A percentile compares a stretch with the other conserved stretches of the same genome.
These are phyloP conservation scores for Rhynchomys soricoides DNA, from an alignment of 2,113 vertebrate genomes.

Conservation along the genomic window DNA sequence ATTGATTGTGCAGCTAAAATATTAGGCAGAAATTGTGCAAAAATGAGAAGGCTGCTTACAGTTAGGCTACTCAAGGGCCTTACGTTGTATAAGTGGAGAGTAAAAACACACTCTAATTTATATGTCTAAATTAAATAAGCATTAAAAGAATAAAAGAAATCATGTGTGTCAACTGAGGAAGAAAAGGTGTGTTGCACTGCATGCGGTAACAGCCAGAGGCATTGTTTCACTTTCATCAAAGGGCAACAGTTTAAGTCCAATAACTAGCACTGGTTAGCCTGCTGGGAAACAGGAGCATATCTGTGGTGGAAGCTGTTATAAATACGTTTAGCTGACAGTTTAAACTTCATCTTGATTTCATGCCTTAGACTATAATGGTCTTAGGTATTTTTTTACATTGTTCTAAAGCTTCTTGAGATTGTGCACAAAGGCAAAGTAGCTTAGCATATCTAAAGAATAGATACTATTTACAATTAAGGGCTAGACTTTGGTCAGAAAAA, in stretches of 20 bases:
- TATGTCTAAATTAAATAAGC: neutral
- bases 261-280: neutral
- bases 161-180: neutral
- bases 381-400: neutral
- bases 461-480: neutral
- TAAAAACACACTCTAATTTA: neutral
- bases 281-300: neutral
- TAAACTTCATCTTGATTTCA: neutral
- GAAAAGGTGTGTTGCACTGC: neutral
- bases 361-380: neutral
- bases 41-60: slow-evolving; percentile 4
- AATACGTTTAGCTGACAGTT: neutral
- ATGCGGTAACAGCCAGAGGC: neutral
- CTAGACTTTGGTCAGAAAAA: neutral
- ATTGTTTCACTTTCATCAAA: slow-evolving; percentile 24
- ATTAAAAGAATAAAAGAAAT: slow-evolving; percentile 5
- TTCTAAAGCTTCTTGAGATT: neutral
- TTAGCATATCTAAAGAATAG: neutral
- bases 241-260: neutral
- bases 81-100: neutral
- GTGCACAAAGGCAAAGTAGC: neutral
- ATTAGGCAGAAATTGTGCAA: neutral
- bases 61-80: neutral
- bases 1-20: neutral
- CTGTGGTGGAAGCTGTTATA: neutral